Evolutionary conservation across 1,140 invertebrate species (phyloP), one percentile per base, ranked within the genome.

Genomic region (Cydia strobilella): DNA sequence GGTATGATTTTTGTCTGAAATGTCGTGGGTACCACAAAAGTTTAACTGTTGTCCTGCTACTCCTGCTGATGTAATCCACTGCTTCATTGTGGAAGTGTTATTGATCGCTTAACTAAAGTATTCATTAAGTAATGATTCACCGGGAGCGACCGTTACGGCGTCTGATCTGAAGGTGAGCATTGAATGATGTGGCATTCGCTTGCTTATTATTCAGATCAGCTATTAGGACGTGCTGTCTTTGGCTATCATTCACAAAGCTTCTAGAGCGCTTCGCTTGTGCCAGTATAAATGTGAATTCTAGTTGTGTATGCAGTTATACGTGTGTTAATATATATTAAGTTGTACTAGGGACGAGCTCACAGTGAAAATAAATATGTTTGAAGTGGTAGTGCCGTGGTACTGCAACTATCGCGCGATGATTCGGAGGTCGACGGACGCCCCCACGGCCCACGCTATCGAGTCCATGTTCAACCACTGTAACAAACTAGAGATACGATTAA

Each of bases 341-440:
- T 59, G 9, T 23, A 12, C 20, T 59, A 59, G 20, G 6, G 54
- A 59, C 18, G 54, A 23, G 20, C 0, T 59, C 20, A 59, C 54
- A 10, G 20, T 12, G 54, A 20, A 20, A n/a, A 2, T 12, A 59
- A 54, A 23, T 10, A 23, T 23, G 3, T 59, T 20, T 23, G 10
- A 59, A 23, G 18, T 10, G 4, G 54, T 59, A 59, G 54, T 59
- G 51, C n/a, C 20, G 9, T 31, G 62, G 20, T 66, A 31, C 59
- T 54, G 13, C 48, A n/a, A 39, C 65, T 69, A 18, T 69, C 27
- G 27, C 35, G 65, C 65, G 35, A 75, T 75, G 76, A 84, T 87
- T 84, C 76, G 82, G 85, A 86, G 87, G 84, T 89, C 86, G 82
- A 83, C 82, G 84, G 77, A 84, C 85, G 87, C 81, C 79, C 79